Percentiles rank a stretch among this genome's conserved stretches.
These are phyloP conservation scores for Poecilus cupreus DNA, from an alignment of 2,888 invertebrate genomes.

Conservation along the genomic window DNA sequence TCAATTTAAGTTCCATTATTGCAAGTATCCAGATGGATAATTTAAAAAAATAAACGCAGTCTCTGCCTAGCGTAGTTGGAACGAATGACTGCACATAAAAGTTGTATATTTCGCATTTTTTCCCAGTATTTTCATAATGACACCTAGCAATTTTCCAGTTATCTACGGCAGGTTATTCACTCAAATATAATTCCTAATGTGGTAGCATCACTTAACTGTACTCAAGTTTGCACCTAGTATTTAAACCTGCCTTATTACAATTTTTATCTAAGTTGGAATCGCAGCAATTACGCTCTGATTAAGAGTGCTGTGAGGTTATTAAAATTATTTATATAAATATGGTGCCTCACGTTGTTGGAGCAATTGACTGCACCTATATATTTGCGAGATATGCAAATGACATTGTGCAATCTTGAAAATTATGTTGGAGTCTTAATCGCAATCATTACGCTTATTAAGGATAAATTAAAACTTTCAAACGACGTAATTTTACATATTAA, in stretches of 20 bases:
- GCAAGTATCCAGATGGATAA: background rate
- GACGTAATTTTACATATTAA: constrained; percentile 4
- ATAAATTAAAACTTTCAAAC: constrained; percentile 12
- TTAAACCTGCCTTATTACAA: constrained; percentile 6
- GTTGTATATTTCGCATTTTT: background rate
- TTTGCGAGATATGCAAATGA: constrained; percentile 3
- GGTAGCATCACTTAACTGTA: constrained; percentile 7
- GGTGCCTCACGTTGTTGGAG: background rate
- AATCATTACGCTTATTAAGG: background rate
- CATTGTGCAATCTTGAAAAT: background rate
- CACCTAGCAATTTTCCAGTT: constrained; percentile 8
- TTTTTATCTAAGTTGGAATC: background rate
- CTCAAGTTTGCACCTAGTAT: constrained; percentile 32
- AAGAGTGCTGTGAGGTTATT: background rate
- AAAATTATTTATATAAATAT: constrained; percentile 19
- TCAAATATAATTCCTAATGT: constrained; percentile 18
- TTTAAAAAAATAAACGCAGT: background rate
- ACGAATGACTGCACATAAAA: background rate
- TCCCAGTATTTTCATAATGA: constrained; percentile 9
- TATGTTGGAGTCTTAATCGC: background rate
- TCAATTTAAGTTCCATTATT: too few relatives aligned
- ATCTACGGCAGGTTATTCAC: background rate
- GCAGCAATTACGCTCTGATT: constrained; percentile 4
- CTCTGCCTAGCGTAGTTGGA: background rate
- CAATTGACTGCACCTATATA: background rate